Conservation (phyloP, 2,113 vertebrate genomes). For the Odocoileus virginianus region DNA sequence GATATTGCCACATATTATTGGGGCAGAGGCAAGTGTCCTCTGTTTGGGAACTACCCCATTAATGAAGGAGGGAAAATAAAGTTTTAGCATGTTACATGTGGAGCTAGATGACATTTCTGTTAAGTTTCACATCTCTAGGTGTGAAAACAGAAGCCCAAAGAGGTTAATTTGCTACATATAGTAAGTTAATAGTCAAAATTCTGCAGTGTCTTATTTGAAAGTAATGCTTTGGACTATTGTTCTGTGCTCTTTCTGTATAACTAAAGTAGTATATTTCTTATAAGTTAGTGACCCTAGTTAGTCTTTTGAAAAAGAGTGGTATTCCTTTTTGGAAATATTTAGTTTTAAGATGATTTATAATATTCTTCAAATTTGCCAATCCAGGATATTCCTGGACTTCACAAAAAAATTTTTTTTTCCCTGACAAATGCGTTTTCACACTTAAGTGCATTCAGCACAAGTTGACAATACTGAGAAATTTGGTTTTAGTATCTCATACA, state of each 20-base stretch:
- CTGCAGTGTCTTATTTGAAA: background rate
- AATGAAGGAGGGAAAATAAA: background rate
- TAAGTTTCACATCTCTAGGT: background rate
- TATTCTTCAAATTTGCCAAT: background rate
- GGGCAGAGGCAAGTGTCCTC: background rate
- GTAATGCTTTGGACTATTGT: background rate
- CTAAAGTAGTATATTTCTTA: background rate
- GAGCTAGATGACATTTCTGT: background rate
- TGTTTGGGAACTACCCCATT: background rate
- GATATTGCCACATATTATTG: background rate
- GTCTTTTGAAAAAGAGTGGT: background rate
- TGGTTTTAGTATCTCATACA: background rate
- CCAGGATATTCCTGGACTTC: background rate
- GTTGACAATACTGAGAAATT: slow-evolving; percentile 24
- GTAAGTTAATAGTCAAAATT: background rate
- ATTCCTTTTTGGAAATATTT: background rate
- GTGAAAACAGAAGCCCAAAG: background rate
- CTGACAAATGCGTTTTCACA: background rate
- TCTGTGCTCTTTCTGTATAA: background rate
- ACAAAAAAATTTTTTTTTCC: background rate
- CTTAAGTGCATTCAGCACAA: background rate
- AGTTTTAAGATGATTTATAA: background rate
- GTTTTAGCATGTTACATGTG: background rate
- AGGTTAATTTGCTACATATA: background rate
- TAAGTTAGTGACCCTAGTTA: background rate